Evolutionary conservation across 2,797 vertebrate species (phyloP), one percentile per base, ranked within the genome.

Genomic region (Phylloscopus collybita): DNA sequence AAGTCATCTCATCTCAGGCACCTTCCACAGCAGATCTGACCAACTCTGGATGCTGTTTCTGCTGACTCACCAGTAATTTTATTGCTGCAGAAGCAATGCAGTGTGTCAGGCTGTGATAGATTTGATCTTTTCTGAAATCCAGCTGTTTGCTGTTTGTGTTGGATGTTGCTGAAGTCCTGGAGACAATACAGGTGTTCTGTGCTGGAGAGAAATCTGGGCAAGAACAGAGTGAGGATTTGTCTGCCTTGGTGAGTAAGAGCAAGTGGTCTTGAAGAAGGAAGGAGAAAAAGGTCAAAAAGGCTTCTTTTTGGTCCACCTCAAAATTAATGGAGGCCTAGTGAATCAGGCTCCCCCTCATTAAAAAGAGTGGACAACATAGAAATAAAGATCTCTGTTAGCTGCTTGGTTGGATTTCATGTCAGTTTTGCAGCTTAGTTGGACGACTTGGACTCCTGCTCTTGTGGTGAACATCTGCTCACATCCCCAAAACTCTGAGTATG

Each of bases 141-240:
- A 93, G 72, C 71, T 93, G 71, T 82, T 85, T 70, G 74, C 57
- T 93, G 81, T 94, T 92, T 85, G 86, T 69, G 25, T 44, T 93
- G 96, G 87, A 92, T 94, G 51, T 25, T 78, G 79, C 62, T 79
- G 84, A 66, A 80, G 22, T 16, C 23, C 49, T 83, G 53, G 90
- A 96, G 93, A 89, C 61, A 85, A 32, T 40, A 74, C 84, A 95
- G 85, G 86, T 93, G 91, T 44, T 83, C 79, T 45, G 54, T 71
- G 72, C 59, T 54, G n/a, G n/a, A 57, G 44, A 74, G 21, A 80
- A 80, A 57, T 36, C 38, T 53, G 59, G 61, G 66, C 34, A 78
- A 81, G 22, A 18, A 50, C 0, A 0, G 26, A 11, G 7, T 47
- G 22, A 70, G 30, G 40, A 25, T 74, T 21, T 11, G 18, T 49